Conservation (phyloP, 2,797 vertebrate species). For the Phyllotis vaccarum region DNA sequence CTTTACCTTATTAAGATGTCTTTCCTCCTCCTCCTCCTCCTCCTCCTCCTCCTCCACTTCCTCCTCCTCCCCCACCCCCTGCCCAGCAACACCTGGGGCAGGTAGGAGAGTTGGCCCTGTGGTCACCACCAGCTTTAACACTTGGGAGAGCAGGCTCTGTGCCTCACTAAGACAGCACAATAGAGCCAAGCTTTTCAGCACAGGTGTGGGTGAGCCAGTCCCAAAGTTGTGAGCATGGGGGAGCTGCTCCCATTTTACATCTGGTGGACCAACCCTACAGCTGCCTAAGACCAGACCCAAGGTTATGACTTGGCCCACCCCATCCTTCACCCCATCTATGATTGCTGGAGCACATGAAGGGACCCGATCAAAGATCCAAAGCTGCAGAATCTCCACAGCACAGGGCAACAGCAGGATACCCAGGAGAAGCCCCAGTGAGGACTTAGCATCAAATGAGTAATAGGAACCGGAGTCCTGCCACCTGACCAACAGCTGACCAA, state of each 20-base stretch:
- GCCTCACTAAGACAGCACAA: background rate
- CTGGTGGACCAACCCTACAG: background rate
- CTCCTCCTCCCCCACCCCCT: background rate
- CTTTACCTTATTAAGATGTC: background rate
- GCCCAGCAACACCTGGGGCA: background rate
- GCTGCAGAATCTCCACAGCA: background rate
- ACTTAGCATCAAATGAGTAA: background rate
- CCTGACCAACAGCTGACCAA: background rate
- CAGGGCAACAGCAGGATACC: background rate
- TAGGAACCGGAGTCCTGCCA: background rate
- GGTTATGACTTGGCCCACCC: background rate
- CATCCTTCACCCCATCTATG: background rate
- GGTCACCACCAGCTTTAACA: background rate
- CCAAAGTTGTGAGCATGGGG: background rate
- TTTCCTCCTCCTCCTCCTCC: background rate
- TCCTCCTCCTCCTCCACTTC: background rate
- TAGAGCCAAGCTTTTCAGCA: background rate
- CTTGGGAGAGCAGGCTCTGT: background rate
- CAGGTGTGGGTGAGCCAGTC: background rate
- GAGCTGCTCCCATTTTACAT: background rate
- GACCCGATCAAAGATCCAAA: background rate
- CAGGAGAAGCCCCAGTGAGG: background rate
- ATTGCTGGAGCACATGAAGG: background rate
- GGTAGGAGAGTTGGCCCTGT: background rate
- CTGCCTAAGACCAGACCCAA: background rate